Base-by-base conservation (phyloP, 2,888 invertebrate species). In the Drosophila meridionalis region DNA sequence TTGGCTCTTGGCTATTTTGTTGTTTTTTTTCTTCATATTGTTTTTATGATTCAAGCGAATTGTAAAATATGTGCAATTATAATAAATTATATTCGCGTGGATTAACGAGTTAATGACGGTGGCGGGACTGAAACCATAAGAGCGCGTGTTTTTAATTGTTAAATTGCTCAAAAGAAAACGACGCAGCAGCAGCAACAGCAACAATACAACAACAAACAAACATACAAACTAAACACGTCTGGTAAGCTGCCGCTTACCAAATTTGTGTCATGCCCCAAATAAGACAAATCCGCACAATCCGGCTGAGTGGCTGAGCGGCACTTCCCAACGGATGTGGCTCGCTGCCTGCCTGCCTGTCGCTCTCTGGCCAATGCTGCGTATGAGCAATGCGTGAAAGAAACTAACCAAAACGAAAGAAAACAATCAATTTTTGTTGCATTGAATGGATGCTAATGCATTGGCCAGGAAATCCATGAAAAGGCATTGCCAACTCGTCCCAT, bases 251-350 rank as follows among this genome's bases (percentile, higher is more conserved):
- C 66, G 75, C 70, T 73, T 83, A 76, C 84, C 88, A 90, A 90
- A 87, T 90, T 86, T 86, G 83, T 87, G 86, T 87, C 86, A 88
- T 90, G 86, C 90, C 90, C 90, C 90, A 87, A 89, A 87, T 87
- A 86, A 78, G 90, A 83, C 73, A 74, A 82, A 75, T 87, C 87
- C 87, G 87, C 76, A 79, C 83, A 80, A 83, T 76, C 83, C 73
- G 83, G 80, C 76, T 65, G 50, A 64, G 45, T 47, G 65, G 76
- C 73, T 65, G 50, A 64, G 45, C 52, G 65, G 55, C 60, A 78
- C 78, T 79, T 74, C 77, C 73, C 80, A 73, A 70, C 82, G 86
- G 80, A 85, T 82, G 82, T 85, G 83, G 69, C 57, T 62, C 48
- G 47, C 43, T 40, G 57, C 12, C 40, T 26, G 47, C 57, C 38